Percentiles rank a stretch among this genome's conserved stretches.
Evolutionary conservation across 2,113 vertebrate species (phyloP).

Genomic region (Merops nubicus): DNA sequence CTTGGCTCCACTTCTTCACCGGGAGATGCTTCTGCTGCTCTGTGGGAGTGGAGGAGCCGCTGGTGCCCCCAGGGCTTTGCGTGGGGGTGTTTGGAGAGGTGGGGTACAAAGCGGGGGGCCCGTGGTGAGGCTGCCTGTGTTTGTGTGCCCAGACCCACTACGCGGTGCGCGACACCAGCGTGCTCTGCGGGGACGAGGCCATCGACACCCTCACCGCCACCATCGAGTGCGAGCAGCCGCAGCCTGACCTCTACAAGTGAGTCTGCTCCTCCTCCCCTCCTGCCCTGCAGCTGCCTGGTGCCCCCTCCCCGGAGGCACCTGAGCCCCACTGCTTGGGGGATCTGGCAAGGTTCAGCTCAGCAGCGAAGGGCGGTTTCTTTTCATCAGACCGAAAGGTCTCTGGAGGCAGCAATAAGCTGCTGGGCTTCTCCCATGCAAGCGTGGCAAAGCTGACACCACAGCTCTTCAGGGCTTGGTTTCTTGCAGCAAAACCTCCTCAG

Average conservation of each 20-base stretch:
- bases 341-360: neutral
- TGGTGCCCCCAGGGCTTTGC: neutral
- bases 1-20: rapidly evolving
- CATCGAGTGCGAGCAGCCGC: conserved; percentile 96
- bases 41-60: neutral
- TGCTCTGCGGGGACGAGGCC: conserved; percentile 78
- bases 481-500: neutral
- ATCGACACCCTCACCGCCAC: conserved; percentile 86
- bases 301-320: neutral
- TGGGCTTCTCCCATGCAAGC: rapidly evolving
- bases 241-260: conserved; percentile 98
- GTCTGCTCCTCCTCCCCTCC: neutral
- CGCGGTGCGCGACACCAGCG: conserved; percentile 85
- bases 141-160: conserved; percentile 85
- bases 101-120: no score
- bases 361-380: rapidly evolving
- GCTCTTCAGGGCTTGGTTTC: neutral
- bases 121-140: rapidly evolving
- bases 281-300: neutral
- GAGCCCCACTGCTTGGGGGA: rapidly evolving
- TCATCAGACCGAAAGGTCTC: neutral
- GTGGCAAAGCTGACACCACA: rapidly evolving
- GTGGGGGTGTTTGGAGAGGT: neutral
- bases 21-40: neutral
- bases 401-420: neutral